A percentile compares a stretch with the other conserved stretches of the same genome.
phyloP scores from a whole-genome alignment of 2,888 invertebrate genomes.

The Tiliacea citrago region DNA sequence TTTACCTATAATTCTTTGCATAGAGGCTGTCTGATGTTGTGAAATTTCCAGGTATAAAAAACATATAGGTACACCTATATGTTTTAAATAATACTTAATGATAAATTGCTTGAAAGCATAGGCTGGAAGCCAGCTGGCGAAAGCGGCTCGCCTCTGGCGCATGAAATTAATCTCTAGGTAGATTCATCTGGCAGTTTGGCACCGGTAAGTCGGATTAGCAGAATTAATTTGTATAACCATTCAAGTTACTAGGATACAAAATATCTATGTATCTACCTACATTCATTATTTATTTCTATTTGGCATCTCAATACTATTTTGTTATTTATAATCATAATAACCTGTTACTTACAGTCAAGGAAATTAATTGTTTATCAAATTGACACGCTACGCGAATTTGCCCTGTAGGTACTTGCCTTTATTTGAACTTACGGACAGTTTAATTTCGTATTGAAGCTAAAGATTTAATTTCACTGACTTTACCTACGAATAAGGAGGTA shows the following conservation, averaged over 20 bases:
- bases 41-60: not conserved
- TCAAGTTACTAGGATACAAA: not conserved
- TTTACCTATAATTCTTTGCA: too few relatives aligned
- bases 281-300: not conserved
- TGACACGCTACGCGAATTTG: too few relatives aligned
- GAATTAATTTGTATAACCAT: not conserved
- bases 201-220: not conserved
- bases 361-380: too few relatives aligned
- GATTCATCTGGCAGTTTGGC: not conserved
- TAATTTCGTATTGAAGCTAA: too few relatives aligned
- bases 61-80: too few relatives aligned
- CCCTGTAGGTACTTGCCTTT: too few relatives aligned
- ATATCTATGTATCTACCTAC: not conserved
- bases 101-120: not conserved
- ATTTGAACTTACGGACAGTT: too few relatives aligned
- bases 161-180: slow-evolving; percentile 9
- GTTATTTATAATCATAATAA: too few relatives aligned
- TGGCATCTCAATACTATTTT: not conserved
- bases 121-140: too few relatives aligned
- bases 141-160: not conserved
- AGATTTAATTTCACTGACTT: too few relatives aligned
- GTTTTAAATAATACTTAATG: not conserved
- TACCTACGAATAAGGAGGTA: too few relatives aligned
- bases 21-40: not conserved
- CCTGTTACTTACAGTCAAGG: too few relatives aligned